These are phyloP conservation scores for Lerema accius DNA, from an alignment of 1,140 invertebrate species.

Conservation along the genomic window DNA sequence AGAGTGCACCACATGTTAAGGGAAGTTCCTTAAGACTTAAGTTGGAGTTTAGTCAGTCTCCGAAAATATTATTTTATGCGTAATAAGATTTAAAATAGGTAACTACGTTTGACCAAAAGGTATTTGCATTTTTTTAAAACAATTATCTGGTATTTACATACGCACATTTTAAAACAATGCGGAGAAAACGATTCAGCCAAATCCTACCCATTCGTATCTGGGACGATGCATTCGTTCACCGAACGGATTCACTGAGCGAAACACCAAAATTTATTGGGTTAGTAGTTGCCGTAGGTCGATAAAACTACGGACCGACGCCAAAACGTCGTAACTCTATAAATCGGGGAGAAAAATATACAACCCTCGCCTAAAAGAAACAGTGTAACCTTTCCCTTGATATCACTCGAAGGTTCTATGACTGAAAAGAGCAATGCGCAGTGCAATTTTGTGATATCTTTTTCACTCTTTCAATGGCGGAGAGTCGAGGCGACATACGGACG, in stretches of 20 bases:
- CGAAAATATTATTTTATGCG: no score
- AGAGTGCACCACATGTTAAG: no score
- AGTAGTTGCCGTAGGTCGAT: conserved; percentile 82
- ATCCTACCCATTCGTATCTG: conserved; percentile 72
- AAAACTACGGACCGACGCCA: conserved; percentile 66
- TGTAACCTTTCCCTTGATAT: conserved; percentile 63
- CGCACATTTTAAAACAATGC: conserved; percentile 48
- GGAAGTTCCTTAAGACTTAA: no score
- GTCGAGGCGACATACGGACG: conserved; percentile 79
- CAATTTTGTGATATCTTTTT: conserved; percentile 82
- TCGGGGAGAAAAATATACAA: conserved; percentile 67
- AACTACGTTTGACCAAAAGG: no score
- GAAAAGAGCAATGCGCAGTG: conserved; percentile 79
- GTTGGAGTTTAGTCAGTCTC: no score
- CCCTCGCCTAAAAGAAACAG: conserved; percentile 64
- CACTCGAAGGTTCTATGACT: conserved; percentile 68
- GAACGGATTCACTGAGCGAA: conserved; percentile 79
- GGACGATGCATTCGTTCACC: conserved; percentile 79
- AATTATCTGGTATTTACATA: no score
- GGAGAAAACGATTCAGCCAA: conserved; percentile 62
- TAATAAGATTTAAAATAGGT: no score
- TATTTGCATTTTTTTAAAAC: no score
- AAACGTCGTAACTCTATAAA: conserved; percentile 69
- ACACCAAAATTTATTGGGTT: conserved; percentile 83
- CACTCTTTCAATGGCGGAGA: conserved; percentile 74